phyloP scores from a whole-genome alignment of 2,797 vertebrate genomes.

The Lepus townsendii region DNA sequence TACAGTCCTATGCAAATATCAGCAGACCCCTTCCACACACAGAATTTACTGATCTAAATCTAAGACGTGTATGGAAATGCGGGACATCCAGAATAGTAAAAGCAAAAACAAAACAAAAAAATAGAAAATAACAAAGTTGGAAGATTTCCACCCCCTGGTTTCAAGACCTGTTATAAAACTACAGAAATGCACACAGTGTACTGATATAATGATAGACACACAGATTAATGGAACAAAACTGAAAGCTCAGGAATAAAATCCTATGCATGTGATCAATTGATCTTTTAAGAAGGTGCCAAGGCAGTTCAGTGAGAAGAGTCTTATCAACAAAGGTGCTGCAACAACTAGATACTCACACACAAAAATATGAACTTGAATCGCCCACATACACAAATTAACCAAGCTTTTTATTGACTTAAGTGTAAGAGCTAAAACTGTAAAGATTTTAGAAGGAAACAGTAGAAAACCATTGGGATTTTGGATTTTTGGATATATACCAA shows the following conservation, averaged over 20 bases:
- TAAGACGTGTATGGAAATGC: constrained; percentile 16
- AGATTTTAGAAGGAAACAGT: constrained; percentile 35
- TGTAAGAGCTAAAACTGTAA: not conserved
- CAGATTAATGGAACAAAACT: not conserved
- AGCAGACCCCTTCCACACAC: not conserved
- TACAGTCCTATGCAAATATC: constrained; percentile 36
- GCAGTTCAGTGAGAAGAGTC: not conserved
- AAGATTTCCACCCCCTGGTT: not conserved
- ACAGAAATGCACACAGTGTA: not conserved
- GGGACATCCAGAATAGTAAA: not conserved
- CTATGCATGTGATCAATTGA: not conserved
- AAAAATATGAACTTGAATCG: constrained; percentile 6
- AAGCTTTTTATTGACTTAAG: not conserved
- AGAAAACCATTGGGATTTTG: not conserved
- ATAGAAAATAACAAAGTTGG: not conserved
- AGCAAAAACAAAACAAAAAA: not conserved
- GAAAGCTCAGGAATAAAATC: constrained; percentile 8
- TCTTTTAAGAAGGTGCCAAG: not conserved
- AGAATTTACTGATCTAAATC: constrained; percentile 25
- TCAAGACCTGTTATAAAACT: not conserved
- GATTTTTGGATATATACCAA: constrained; percentile 18
- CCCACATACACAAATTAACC: not conserved
- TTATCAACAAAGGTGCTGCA: constrained; percentile 18
- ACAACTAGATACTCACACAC: not conserved
- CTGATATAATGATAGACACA: not conserved